A percentile compares a stretch with the other conserved stretches of the same genome.
phyloP scores from a whole-genome alignment of 2,888 invertebrate genomes.

The Chorisops tibialis region DNA sequence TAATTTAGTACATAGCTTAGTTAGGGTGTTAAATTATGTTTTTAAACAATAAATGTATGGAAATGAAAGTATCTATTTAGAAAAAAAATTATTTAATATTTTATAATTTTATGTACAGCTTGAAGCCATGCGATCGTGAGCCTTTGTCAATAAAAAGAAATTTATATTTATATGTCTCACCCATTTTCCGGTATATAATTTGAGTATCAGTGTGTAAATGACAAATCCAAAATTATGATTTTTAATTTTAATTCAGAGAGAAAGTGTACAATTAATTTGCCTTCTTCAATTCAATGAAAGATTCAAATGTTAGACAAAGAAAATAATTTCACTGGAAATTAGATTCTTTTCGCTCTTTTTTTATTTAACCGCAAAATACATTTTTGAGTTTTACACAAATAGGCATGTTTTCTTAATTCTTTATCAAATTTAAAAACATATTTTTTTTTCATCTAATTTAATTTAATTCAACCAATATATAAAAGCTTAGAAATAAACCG shows the following conservation, averaged over 20 bases:
- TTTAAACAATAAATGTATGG: background rate
- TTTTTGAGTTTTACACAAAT: background rate
- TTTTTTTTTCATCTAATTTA: no score
- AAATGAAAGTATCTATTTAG: slow-evolving; percentile 1
- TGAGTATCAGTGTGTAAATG: background rate
- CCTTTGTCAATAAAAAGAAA: slow-evolving; percentile 5
- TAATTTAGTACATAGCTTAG: slow-evolving; percentile 5
- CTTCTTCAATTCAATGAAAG: no score
- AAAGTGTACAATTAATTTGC: no score
- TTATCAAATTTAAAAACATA: background rate
- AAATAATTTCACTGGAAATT: no score
- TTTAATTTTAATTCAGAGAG: no score
- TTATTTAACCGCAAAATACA: background rate
- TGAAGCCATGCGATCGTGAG: slow-evolving; percentile 32
- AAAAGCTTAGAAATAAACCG: background rate
- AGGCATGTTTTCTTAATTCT: no score
- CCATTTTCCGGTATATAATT: slow-evolving; percentile 9
- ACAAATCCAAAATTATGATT: no score
- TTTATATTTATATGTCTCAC: slow-evolving; percentile 15
- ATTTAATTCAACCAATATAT: background rate
- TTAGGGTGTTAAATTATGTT: slow-evolving; percentile 8
- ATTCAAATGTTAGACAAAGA: no score
- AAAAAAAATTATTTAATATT: background rate
- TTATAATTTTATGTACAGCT: background rate
- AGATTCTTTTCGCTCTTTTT: background rate